Percentiles rank a stretch among this genome's conserved stretches.
phyloP scores from a whole-genome alignment of 2,888 invertebrate genomes.

The Blomia tropicalis region DNA sequence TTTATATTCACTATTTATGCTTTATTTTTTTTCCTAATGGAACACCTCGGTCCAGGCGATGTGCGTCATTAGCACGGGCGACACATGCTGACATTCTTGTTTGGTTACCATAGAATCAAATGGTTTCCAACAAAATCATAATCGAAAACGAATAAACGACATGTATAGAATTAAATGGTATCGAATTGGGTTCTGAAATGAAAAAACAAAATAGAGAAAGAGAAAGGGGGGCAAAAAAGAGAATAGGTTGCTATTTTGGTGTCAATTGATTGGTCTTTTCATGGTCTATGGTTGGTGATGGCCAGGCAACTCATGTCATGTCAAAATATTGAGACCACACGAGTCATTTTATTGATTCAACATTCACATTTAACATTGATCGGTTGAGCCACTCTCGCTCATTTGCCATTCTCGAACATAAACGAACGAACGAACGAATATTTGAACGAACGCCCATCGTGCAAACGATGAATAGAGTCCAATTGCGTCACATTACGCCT shows the following conservation, averaged over 20 bases:
- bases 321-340: slow-evolving; percentile 15
- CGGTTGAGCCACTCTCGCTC: slow-evolving; percentile 5
- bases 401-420: no score
- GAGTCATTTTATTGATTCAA: no score
- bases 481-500: background rate
- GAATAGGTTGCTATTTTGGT: no score
- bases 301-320: background rate
- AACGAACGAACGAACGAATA: no score
- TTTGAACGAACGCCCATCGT: no score
- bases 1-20: background rate
- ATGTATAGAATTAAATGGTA: no score
- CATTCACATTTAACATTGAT: background rate
- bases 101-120: slow-evolving; percentile 9
- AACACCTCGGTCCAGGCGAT: slow-evolving; percentile 1
- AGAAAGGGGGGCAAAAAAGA: no score
- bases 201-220: no score
- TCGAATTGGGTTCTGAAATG: no score
- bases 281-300: background rate
- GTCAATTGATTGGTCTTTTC: slow-evolving; percentile 7
- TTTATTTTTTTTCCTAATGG: background rate
- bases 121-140: no score
- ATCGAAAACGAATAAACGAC: no score
- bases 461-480: no score
- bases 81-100: slow-evolving; percentile 2
- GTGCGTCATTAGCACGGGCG: slow-evolving; percentile 6